Evolutionary conservation across 2,888 invertebrate genomes (phyloP), one percentile per base, ranked within the genome.

Genomic region (Philonicus albiceps): DNA sequence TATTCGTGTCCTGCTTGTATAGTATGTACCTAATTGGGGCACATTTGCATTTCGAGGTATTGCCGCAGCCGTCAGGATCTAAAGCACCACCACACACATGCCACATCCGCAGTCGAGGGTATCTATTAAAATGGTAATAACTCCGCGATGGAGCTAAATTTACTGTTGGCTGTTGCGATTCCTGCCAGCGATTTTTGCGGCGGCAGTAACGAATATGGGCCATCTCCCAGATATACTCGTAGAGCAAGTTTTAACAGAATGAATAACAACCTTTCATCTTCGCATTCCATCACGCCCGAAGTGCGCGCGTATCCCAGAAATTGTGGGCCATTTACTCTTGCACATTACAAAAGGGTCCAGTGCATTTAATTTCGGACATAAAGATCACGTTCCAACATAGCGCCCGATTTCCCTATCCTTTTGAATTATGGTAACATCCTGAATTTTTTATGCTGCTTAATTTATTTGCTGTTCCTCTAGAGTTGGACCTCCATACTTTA

Each of bases 191-290:
- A 49, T 78, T 78, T 78, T 78, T 78, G 49, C 49, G 49, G 49
- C 49, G 49, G 30, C 49, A 11, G 27, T 49, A 78, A 78, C 40
- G 78, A 49, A 78, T 27, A 49, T 49, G 11, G 53, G 30, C 27
- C 49, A 78, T 43, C 11, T 78, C 7, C 8, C 78, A 78, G 78
- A 78, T 49, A 78, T 53, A n/a, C n/a, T n/a, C n/a, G n/a, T n/a
- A 19, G 78, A 11, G 22, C 16, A 76, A 78, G n/a, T 49, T 78
- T 78, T 78, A 78, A 78, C 30, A 31, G 49, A 49, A 49, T 78
- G 49, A 78, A 78, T 78, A 49, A 78, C 27, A 49, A 78, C 37
- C 78, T 78, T 78, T 78, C 78, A 78, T 78, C 78, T 49, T 78
- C 22, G 78, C 22, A 78, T 78, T 78, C 49, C 78, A 78, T 78